A percentile compares a stretch with the other conserved stretches of the same genome.
These are phyloP conservation scores for Vipera latastei DNA, from an alignment of 2,797 vertebrate species.

Conservation along the genomic window DNA sequence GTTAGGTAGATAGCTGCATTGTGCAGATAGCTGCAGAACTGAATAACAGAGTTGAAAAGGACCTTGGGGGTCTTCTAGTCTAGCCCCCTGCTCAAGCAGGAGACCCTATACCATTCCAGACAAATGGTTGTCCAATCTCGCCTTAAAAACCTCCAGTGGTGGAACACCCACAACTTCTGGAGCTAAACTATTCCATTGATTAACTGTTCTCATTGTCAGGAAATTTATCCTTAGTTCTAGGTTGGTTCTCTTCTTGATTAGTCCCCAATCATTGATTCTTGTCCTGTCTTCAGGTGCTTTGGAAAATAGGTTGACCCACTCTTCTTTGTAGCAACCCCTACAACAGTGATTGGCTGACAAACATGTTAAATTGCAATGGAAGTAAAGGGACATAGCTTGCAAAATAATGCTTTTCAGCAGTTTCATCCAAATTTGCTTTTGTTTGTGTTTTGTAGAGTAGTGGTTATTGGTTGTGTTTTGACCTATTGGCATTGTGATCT, in stretches of 20 bases:
- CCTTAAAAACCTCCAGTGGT: not conserved
- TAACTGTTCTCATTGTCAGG: not conserved
- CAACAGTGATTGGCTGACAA: not conserved
- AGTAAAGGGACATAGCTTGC: not conserved
- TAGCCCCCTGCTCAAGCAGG: not conserved
- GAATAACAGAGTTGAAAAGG: not conserved
- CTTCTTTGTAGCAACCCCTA: not conserved
- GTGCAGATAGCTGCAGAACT: not conserved
- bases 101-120: not conserved
- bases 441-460: not conserved
- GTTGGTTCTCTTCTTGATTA: not conserved
- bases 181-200: not conserved
- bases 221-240: not conserved
- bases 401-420: not conserved
- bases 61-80: not conserved
- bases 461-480: too few species aligned
- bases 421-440: not conserved
- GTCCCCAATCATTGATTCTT: not conserved
- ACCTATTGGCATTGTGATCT: not conserved
- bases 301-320: not conserved
- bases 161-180: not conserved
- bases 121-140: not conserved
- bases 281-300: not conserved
- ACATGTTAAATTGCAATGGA: not conserved
- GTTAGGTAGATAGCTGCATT: not conserved